Base-by-base conservation (phyloP, 2,888 invertebrate species). In the Lumbricus terrestris region DNA sequence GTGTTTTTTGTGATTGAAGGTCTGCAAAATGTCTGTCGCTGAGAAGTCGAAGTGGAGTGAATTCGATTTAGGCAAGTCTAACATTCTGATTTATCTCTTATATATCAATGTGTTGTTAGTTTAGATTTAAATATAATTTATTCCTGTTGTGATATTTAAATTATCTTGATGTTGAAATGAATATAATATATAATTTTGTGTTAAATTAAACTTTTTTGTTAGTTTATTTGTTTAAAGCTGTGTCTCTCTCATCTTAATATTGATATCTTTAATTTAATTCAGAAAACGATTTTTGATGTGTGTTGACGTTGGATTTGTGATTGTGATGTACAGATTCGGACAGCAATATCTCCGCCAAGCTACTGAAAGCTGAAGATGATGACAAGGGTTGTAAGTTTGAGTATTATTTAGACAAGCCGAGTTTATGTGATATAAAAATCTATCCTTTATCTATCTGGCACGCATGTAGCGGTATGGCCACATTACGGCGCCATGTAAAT, bases 361-460 rank as follows among this genome's bases (percentile, higher is more conserved):
- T 85, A 16, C 85, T 18, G 8, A 85, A 85, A 85, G 34, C 20
- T 37, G 85, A 85, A 85, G 85, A 85, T 85, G 85, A 85, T 85
- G 85, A 85, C 37, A 85, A 85, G 37, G 35, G 34, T 34, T 85
- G 85, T 85, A 85, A 85, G 85, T 85, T 35, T 85, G 34, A 85
- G 34, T 18, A 37, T 34, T 23, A 3, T 34, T 85, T 34, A n/a
- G 85, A 35, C 23, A 18, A 34, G 34, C 35, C 20, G 35, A 85
- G 37, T 35, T 37, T 85, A 83, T 83, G 85, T 35, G 85, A 85
- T 34, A 5, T 83, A 33, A 33, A 35, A 35, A 34, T 15, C 33
- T 35, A 13, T 35, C 34, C 35, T 0, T 35, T 2, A 34, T 20
- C 20, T 37, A 85, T 85, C 6, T 35, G 85, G 83, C 5, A 20